These are phyloP conservation scores for Andrena camellia DNA, from an alignment of 2,888 invertebrate species.

Conservation along the genomic window DNA sequence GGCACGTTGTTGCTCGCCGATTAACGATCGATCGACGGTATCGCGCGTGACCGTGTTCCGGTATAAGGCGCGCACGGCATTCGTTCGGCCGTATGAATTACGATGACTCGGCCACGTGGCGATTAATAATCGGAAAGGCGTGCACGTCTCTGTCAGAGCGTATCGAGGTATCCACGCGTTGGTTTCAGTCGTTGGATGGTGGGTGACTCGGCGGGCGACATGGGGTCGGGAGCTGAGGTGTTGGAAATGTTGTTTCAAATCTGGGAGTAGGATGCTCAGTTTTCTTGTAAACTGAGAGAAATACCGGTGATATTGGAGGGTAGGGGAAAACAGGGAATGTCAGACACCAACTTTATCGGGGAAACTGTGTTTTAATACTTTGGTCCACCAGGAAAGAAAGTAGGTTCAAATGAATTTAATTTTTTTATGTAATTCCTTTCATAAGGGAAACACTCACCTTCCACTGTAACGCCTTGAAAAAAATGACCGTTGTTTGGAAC, in stretches of 20 bases:
- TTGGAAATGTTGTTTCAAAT: not conserved
- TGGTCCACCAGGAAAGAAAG: too few species aligned
- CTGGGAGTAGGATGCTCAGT: too few species aligned
- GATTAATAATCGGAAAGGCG: conserved; percentile 58
- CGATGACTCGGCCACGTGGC: conserved; percentile 52
- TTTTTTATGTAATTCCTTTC: too few species aligned
- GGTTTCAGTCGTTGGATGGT: not conserved
- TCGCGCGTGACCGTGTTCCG: conserved; percentile 63
- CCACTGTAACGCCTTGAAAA: too few species aligned
- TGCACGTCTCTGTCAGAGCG: conserved; percentile 8
- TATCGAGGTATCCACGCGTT: not conserved
- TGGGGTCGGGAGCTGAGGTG: not conserved
- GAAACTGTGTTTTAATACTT: too few species aligned
- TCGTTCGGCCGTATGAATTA: conserved; percentile 50
- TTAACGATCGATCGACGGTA: conserved; percentile 57
- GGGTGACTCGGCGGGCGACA: not conserved
- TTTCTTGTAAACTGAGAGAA: too few species aligned
- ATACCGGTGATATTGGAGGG: too few species aligned
- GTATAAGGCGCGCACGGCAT: conserved; percentile 44
- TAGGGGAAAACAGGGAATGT: too few species aligned
- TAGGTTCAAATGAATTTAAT: too few species aligned
- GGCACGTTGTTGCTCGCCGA: conserved; percentile 57
- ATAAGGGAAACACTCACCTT: too few species aligned
- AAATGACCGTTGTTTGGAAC: too few species aligned
- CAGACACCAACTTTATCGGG: too few species aligned